Base-by-base conservation (phyloP, 2,113 vertebrate species). In the Chloroceryle aenea region DNA sequence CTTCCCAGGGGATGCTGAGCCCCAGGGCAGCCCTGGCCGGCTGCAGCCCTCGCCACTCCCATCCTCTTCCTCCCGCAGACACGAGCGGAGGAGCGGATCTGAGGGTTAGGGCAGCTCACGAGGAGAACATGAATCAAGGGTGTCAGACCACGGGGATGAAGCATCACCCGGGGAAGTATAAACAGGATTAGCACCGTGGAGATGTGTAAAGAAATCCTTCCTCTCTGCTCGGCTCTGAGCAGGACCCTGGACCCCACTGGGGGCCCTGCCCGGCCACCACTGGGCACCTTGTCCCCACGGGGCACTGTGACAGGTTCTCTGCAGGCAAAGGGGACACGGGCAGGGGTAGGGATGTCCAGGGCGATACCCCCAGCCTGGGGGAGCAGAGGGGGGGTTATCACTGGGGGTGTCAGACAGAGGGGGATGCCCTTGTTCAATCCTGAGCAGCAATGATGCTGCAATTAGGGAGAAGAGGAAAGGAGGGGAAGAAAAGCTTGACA, bases 221-320 rank as follows among this genome's bases (percentile, higher is more conserved):
- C 38, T 27, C 64, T 72, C 50, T 1, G 2, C 82, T 43, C 32
- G 0, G 90, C 79, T 48, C 58, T 2, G 3, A 75, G 71, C 29
- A 73, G 81, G 67, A 71, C 53, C 87, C 40, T 1, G 4, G 29
- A 30, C 4, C 34, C 47, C 2, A 0, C 4, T 0, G 7, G 43
- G 45, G 73, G 20, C 74, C 52, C 8, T 42, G 5, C 53, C 63
- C 0, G 0, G 18, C 3, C 40, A 25, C 4, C 5, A 48, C 22
- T 48, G 47, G 47, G 47, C 23, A 48, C 47, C 23, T n/a, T 23
- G 11, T 68, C 59, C 82, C 45, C 1, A 25, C 8, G 14, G 85
- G 40, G 59, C 43, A 55, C 40, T 2, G 0, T 4, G 1, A 5
- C 0, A 4, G 61, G n/a, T 2, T 42, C n/a, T 18, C 53, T 20